A percentile compares a stretch with the other conserved stretches of the same genome.
Evolutionary conservation across 2,888 invertebrate genomes (phyloP).

Genomic region (Cynaeus angustus): DNA sequence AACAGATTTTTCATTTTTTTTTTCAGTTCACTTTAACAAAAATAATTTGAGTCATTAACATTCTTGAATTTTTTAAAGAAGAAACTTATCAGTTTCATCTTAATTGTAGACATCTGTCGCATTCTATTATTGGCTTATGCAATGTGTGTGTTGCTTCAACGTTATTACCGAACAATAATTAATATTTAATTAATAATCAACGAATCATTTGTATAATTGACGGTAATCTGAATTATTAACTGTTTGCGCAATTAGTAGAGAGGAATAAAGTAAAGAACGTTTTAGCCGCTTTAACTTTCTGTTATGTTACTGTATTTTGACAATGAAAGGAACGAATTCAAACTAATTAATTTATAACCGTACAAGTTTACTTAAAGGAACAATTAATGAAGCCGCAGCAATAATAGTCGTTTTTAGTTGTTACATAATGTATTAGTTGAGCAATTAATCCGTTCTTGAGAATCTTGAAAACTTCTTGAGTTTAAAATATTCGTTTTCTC

Average conservation of each 20-base stretch:
- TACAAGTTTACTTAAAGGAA: constrained; percentile 21
- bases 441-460: constrained; percentile 17
- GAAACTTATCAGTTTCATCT: constrained; percentile 1
- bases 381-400: constrained; percentile 3
- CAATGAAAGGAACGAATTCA: constrained; percentile 30
- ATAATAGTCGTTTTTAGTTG: not conserved
- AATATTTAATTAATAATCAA: constrained; percentile 10
- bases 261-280: constrained; percentile 12
- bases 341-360: constrained; percentile 31
- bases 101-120: constrained; percentile 4
- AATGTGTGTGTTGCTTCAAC: constrained; percentile 2
- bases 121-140: constrained; percentile 7
- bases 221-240: constrained; percentile 30
- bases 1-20: constrained; percentile 5
- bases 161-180: constrained; percentile 20
- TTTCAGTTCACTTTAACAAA: too few species aligned
- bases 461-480: not conserved
- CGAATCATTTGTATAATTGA: constrained; percentile 21
- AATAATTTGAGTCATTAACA: too few species aligned
- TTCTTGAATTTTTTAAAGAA: not conserved
- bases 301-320: constrained; percentile 38
- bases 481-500: not conserved
- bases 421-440: constrained; percentile 14
- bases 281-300: not conserved
- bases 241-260: constrained; percentile 16